A percentile compares a stretch with the other conserved stretches of the same genome.
Evolutionary conservation across 1,140 invertebrate genomes (phyloP).

Genomic region (Drosophila lacertosa): DNA sequence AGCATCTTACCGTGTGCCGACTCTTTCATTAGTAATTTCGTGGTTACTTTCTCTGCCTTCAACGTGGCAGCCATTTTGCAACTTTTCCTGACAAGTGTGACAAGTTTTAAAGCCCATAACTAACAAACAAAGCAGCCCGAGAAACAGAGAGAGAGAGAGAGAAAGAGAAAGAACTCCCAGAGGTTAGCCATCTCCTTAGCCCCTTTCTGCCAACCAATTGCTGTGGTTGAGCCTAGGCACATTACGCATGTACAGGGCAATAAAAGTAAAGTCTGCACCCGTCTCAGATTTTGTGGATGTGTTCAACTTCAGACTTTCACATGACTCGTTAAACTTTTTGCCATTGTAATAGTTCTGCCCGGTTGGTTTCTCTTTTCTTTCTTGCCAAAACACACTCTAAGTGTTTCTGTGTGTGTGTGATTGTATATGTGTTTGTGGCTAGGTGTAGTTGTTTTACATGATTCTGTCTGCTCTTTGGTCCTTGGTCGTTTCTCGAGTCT

Average conservation of each 20-base stretch:
- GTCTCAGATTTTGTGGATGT: constrained; percentile 8
- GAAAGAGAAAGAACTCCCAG: constrained; percentile 6
- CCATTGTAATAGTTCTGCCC: constrained; percentile 79
- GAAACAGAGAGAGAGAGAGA: too few species aligned
- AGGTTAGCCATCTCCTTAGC: constrained; percentile 22
- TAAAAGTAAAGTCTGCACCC: constrained; percentile 63
- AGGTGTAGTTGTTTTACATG: constrained; percentile 47
- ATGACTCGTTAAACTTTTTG: constrained; percentile 81
- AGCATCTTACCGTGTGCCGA: background rate
- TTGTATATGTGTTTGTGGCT: constrained; percentile 8
- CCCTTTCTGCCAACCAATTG: constrained; percentile 27
- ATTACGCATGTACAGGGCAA: constrained; percentile 66
- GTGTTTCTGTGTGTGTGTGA: too few species aligned
- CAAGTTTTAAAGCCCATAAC: constrained; percentile 74
- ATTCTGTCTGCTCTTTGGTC: constrained; percentile 23
- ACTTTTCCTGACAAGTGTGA: constrained; percentile 74
- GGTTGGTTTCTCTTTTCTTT: constrained; percentile 66
- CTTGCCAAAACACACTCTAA: too few species aligned
- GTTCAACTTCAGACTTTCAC: constrained; percentile 62
- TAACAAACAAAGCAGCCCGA: constrained; percentile 51
- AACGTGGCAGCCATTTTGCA: constrained; percentile 31
- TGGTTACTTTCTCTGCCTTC: background rate
- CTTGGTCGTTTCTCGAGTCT: constrained; percentile 7
- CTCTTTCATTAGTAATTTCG: background rate
- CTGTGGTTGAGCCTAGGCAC: constrained; percentile 64